Percentiles rank a stretch among this genome's conserved stretches.
phyloP scores from a whole-genome alignment of 2,888 invertebrate genomes.

The Euplexia lucipara region DNA sequence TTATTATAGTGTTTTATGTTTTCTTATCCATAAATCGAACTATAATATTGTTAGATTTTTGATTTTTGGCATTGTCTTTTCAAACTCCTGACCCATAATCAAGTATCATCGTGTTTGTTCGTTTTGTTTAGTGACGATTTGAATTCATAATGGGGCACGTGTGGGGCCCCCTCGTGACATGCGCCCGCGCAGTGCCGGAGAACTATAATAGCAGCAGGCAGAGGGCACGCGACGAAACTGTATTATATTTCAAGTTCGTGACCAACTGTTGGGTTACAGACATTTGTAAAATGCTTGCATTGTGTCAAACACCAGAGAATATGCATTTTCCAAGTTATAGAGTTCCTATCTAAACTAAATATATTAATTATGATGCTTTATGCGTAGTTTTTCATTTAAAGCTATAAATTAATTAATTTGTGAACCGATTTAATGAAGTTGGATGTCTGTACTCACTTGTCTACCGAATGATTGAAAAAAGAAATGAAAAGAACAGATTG shows the following conservation, averaged over 20 bases:
- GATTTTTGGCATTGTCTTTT: conserved; percentile 20
- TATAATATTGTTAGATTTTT: no score
- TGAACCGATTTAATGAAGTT: no score
- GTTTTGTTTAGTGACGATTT: conserved; percentile 77
- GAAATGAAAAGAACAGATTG: no score
- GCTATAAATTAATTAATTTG: no score
- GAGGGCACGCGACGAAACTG: conserved; percentile 79
- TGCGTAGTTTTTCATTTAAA: no score
- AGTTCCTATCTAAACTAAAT: no score
- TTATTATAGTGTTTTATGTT: no score
- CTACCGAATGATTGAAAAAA: no score
- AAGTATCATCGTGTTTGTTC: conserved; percentile 61
- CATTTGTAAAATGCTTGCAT: conserved; percentile 27
- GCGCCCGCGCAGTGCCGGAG: conserved; percentile 78
- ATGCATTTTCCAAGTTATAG: neutral
- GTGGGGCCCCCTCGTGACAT: conserved; percentile 79
- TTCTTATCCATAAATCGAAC: no score
- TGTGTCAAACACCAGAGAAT: neutral
- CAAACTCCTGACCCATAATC: conserved; percentile 49
- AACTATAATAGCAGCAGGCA: conserved; percentile 69
- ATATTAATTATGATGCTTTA: no score
- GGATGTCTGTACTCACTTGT: no score
- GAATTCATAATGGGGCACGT: conserved; percentile 83
- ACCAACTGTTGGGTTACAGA: conserved; percentile 24
- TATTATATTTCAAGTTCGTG: conserved; percentile 77